Evolutionary conservation across 2,113 vertebrate genomes (phyloP).

Genomic region (Dipodomys spectabilis): DNA sequence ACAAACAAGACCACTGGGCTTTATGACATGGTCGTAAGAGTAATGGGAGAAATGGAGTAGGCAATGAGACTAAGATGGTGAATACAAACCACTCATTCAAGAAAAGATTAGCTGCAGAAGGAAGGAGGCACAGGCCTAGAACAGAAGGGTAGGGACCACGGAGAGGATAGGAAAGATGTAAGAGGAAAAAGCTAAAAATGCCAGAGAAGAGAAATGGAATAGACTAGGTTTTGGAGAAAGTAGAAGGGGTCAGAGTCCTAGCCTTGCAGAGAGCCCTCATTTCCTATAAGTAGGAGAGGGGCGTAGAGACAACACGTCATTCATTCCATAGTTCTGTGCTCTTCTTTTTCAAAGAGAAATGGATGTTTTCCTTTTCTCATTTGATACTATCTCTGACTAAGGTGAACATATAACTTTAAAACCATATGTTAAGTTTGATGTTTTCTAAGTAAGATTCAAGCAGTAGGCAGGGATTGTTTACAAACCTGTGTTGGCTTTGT

Average conservation of each 20-base stretch:
- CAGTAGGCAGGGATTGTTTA: neutral
- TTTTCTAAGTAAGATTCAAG: conserved; percentile 30
- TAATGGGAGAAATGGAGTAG: neutral
- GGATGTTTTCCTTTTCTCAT: neutral
- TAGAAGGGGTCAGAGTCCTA: neutral
- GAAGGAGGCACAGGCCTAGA: neutral
- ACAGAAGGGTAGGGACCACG: neutral
- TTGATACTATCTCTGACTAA: neutral
- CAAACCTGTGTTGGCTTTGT: neutral
- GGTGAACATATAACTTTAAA: neutral
- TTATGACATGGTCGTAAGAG: neutral
- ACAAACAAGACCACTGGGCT: neutral
- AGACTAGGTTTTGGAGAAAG: neutral
- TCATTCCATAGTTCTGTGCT: neutral
- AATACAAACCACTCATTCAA: neutral
- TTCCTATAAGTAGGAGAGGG: no score
- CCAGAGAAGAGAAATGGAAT: neutral
- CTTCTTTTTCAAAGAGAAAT: neutral
- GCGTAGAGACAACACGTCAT: no score
- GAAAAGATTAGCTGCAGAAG: neutral
- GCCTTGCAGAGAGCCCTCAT: no score
- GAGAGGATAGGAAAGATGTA: neutral
- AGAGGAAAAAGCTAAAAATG: neutral
- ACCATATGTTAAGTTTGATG: neutral
- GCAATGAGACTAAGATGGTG: neutral